phyloP scores from a whole-genome alignment of 2,113 vertebrate species.

The Empidonax alnorum region DNA sequence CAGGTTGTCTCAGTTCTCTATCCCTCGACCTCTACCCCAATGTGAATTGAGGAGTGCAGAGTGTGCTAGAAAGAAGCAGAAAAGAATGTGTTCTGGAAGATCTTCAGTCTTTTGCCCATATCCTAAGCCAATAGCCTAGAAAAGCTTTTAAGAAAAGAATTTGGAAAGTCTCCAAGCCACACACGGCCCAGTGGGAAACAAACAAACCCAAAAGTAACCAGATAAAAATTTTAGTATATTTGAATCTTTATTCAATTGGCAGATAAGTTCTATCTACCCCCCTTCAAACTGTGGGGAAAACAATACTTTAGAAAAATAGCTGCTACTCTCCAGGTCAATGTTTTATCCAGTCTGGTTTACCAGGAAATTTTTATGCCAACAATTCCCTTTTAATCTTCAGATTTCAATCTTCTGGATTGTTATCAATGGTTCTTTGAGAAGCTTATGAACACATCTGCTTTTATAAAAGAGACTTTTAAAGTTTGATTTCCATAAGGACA shows the following conservation, averaged over 20 bases:
- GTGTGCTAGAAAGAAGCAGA: neutral
- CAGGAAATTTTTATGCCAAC: neutral
- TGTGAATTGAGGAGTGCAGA: accelerated
- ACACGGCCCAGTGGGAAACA: neutral
- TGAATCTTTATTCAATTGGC: conserved; percentile 23
- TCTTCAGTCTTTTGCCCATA: neutral
- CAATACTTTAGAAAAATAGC: neutral
- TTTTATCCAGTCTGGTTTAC: neutral
- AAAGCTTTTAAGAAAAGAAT: conserved; percentile 16
- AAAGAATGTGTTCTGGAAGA: neutral
- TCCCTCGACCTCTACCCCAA: neutral
- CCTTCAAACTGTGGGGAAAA: neutral
- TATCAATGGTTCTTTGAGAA: neutral
- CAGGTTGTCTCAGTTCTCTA: neutral
- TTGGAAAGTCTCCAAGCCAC: conserved; percentile 25
- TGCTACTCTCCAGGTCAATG: neutral
- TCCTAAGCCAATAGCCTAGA: neutral
- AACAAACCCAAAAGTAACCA: conserved; percentile 31
- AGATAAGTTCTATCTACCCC: neutral
- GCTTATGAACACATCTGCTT: neutral
- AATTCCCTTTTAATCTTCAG: neutral
- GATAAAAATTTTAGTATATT: conserved; percentile 20
- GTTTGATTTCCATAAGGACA: neutral
- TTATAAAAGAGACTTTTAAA: neutral
- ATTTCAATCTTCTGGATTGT: neutral